Percentiles rank a stretch among this genome's conserved stretches.
phyloP scores from a whole-genome alignment of 2,888 invertebrate species.

The Adela reaumurella region DNA sequence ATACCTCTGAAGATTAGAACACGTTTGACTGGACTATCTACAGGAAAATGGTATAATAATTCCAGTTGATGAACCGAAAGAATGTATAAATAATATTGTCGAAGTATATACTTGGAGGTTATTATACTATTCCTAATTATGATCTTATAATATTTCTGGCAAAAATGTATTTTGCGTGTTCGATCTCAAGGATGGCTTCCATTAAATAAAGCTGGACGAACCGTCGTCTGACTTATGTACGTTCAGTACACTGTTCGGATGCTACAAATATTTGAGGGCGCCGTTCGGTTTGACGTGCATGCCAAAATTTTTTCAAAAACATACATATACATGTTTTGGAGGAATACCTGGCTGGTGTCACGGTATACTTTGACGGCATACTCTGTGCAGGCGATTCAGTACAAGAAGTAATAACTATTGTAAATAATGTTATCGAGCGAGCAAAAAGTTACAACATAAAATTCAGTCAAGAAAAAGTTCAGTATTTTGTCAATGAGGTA shows the following conservation, averaged over 20 bases:
- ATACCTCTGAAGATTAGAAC: neutral
- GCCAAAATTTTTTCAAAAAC: constrained; percentile 14
- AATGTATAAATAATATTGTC: constrained; percentile 5
- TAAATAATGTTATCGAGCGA: constrained; percentile 8
- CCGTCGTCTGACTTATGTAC: constrained; percentile 8
- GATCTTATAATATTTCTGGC: constrained; percentile 12
- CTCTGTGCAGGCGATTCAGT: constrained; percentile 7
- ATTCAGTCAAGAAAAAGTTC: constrained; percentile 10
- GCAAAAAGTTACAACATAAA: constrained; percentile 8
- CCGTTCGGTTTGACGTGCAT: constrained; percentile 11
- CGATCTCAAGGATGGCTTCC: constrained; percentile 14
- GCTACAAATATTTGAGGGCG: constrained; percentile 10
- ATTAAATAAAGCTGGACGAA: constrained; percentile 11
- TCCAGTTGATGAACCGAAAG: neutral
- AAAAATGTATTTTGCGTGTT: constrained; percentile 14
- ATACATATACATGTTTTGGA: constrained; percentile 12
- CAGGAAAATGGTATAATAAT: neutral
- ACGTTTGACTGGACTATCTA: neutral
- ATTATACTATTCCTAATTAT: constrained; percentile 9
- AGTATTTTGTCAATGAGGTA: constrained; percentile 8
- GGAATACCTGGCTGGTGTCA: constrained; percentile 12
- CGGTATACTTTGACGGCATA: constrained; percentile 14
- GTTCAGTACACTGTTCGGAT: constrained; percentile 14
- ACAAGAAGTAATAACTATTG: constrained; percentile 7
- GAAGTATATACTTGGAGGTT: constrained; percentile 5